Evolutionary conservation across 2,113 vertebrate species (phyloP), one percentile per base, ranked within the genome.

Genomic region (Herpetotheres cachinnans): DNA sequence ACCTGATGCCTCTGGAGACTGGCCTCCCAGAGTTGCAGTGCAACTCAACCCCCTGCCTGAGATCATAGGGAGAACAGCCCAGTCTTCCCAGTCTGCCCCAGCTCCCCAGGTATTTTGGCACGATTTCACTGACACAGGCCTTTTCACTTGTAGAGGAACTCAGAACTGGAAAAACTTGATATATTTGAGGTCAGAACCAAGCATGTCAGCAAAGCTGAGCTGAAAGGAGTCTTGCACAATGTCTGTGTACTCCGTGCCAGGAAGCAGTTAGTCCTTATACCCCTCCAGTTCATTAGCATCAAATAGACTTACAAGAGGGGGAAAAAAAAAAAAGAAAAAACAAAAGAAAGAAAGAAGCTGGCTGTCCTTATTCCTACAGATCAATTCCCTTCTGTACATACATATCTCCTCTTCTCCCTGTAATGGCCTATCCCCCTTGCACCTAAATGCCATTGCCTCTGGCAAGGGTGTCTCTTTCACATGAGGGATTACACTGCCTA

Each of bases 101-200:
- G 94, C 67, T 95, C 89, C 95, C 77, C 96, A 97, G 89, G 88
- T 96, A 89, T 56, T 91, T 66, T 93, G 95, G 82, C 96, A 94
- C 29, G n/a, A 59, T 90, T 77, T 85, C 70, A 91, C 46, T 63
- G 61, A 52, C 85, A 71, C 14, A 47, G 54, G 66, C 90, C 52
- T 93, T 94, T 83, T 91, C 73, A n/a, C 86, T 96, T 52, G 70
- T 30, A 85, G 62, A 85, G 71, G 58, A 81, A 78, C 79, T 95
- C 58, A 95, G 89, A 82, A 95, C 86, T 95, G 80, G 95, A 96
- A 95, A 84, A 97, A 87, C 95, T 95, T 93, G 95, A 96, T 89
- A 73, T 83, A 61, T 71, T 95, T 97, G 92, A 95, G 85, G 95
- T 93, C 82, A 89, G 55, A 94, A 93, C 5, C 42, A 77, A 92